A percentile compares a stretch with the other conserved stretches of the same genome.
Evolutionary conservation across 2,888 invertebrate species (phyloP).

Genomic region (Sphaerolaimus hirsutus): DNA sequence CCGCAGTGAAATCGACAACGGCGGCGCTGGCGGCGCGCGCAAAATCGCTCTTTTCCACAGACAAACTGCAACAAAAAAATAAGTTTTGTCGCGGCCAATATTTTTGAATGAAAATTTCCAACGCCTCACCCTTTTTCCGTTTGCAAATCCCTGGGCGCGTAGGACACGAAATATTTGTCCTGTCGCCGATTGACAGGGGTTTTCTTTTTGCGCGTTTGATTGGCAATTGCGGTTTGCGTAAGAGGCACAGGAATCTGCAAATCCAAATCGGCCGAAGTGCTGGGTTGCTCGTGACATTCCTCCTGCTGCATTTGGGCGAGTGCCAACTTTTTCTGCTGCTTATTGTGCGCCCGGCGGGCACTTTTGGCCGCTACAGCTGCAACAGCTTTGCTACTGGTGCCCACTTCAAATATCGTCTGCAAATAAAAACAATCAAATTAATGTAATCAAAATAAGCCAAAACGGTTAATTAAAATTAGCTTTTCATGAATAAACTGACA

Average conservation of each 20-base stretch:
- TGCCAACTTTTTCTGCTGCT: too few species aligned
- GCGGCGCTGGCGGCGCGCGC: slow-evolving; percentile 50
- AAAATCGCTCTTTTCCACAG: slow-evolving; percentile 42
- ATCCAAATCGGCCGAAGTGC: too few species aligned
- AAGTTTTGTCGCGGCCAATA: background rate
- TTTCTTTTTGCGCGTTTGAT: background rate
- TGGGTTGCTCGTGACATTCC: too few species aligned
- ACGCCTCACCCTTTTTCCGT: slow-evolving; percentile 28
- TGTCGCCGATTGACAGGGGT: background rate
- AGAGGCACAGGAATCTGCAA: too few species aligned
- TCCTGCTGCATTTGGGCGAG: slow-evolving; percentile 13
- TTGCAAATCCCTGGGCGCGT: slow-evolving; percentile 55
- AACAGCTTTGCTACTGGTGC: slow-evolving; percentile 49
- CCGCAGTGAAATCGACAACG: slow-evolving; percentile 59
- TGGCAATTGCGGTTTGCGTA: slow-evolving; percentile 18
- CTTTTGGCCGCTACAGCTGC: slow-evolving; percentile 50
- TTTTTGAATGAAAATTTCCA: background rate
- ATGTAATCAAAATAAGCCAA: background rate
- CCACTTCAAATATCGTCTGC: slow-evolving; percentile 83
- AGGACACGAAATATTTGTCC: slow-evolving; percentile 46
- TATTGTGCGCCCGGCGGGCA: slow-evolving; percentile 37
- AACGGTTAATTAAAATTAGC: background rate
- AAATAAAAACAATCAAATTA: slow-evolving; percentile 2
- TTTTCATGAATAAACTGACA: slow-evolving; percentile 2
- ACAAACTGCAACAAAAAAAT: slow-evolving; percentile 23